Percentiles rank a stretch among this genome's conserved stretches.
Conservation (phyloP, 2,797 vertebrate genomes). For the Geotrypetes seraphini region DNA sequence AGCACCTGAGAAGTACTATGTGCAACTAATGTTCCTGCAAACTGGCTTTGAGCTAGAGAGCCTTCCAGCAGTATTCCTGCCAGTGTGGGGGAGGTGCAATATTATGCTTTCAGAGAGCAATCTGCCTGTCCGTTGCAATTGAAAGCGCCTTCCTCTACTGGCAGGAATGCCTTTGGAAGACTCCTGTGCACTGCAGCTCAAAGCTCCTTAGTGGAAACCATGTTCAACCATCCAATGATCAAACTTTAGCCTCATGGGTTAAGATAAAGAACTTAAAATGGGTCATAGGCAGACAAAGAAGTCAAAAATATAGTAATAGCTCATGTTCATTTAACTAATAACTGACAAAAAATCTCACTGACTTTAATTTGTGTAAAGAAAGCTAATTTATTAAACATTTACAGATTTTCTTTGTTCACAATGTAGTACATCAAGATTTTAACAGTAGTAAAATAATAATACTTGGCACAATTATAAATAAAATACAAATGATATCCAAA, state of each 20-base stretch:
- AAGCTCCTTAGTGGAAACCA: no score
- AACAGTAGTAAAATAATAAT: slow-evolving; percentile 72
- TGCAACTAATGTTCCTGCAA: no score
- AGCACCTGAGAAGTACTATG: no score
- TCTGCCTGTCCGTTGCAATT: no score
- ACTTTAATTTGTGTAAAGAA: slow-evolving; percentile 68
- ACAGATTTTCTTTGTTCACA: slow-evolving; percentile 57
- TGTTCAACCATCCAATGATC: no score
- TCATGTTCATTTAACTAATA: slow-evolving; percentile 76
- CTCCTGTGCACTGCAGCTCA: no score
- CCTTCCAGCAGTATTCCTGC: no score
- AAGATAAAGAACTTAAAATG: neutral
- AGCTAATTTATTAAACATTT: slow-evolving; percentile 70
- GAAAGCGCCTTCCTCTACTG: no score
- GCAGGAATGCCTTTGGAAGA: no score
- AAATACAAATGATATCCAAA: slow-evolving; percentile 57
- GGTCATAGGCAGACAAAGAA: slow-evolving; percentile 33
- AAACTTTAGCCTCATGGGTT: neutral
- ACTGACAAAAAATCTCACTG: slow-evolving; percentile 68
- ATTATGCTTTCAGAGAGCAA: no score
- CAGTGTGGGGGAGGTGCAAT: no score
- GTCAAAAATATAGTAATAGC: slow-evolving; percentile 57
- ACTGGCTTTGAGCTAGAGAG: no score
- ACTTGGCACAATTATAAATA: slow-evolving; percentile 78
- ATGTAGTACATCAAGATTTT: slow-evolving; percentile 58